Percentiles rank a stretch among this genome's conserved stretches.
Conservation (phyloP, 1,140 invertebrate genomes). For the Polypedilum vanderplanki region DNA sequence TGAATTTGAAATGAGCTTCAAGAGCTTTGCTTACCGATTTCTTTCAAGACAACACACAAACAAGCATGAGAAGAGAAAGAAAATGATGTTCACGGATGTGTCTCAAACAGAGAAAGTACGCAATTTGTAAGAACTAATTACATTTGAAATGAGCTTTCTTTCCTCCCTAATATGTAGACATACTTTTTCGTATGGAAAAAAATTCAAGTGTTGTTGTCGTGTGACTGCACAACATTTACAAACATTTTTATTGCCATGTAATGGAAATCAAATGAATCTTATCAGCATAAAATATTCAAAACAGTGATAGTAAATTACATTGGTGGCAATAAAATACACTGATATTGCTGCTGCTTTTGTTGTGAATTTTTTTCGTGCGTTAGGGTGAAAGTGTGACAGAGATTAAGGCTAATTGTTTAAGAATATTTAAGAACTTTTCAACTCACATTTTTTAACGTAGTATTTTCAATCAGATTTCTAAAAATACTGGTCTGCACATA, state of each 20-base stretch:
- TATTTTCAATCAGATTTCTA: no score
- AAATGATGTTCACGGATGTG: not conserved
- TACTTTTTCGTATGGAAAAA: not conserved
- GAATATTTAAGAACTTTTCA: no score
- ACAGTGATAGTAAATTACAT: conserved; percentile 10
- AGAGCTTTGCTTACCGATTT: not conserved
- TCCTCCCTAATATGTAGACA: not conserved
- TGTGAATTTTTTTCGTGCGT: no score
- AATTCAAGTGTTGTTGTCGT: not conserved
- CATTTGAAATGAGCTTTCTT: conserved; percentile 10
- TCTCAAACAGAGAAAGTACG: not conserved
- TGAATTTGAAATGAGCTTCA: not conserved
- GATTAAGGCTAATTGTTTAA: no score
- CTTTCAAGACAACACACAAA: not conserved
- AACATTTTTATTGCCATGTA: conserved; percentile 8
- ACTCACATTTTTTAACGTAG: no score
- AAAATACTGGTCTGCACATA: no score
- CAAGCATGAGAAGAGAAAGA: conserved; percentile 3
- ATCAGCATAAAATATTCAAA: conserved; percentile 14
- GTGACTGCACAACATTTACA: not conserved
- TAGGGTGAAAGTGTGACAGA: no score
- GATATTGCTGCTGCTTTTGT: not conserved
- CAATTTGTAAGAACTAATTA: conserved; percentile 21
- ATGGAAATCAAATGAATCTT: conserved; percentile 10
- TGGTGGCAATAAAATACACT: not conserved